Percentiles rank a stretch among this genome's conserved stretches.
These are phyloP conservation scores for Babylonia areolata DNA, from an alignment of 1,140 invertebrate species.

Conservation along the genomic window DNA sequence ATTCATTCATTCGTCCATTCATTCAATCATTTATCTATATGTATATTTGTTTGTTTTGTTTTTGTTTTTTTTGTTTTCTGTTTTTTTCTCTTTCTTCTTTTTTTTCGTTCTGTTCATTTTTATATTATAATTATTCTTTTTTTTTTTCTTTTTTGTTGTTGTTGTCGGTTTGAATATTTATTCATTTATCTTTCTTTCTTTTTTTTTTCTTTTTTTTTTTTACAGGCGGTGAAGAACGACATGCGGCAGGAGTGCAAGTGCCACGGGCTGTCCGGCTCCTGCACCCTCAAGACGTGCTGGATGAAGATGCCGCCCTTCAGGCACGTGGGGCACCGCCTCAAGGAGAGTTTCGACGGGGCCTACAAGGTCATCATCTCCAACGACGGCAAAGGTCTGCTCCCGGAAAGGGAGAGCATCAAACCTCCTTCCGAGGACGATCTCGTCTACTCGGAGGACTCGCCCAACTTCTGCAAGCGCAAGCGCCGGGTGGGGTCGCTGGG, in stretches of 20 bases:
- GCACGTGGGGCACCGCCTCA: slow-evolving; percentile 86
- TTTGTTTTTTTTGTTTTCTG: no score
- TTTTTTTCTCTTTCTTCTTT: no score
- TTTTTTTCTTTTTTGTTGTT: no score
- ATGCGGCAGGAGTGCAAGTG: slow-evolving; percentile 86
- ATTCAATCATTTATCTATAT: no score
- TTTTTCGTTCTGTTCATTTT: no score
- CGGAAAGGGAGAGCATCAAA: slow-evolving; percentile 76
- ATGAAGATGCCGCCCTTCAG: slow-evolving; percentile 90
- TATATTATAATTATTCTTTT: no score
- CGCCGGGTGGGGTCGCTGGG: slow-evolving; percentile 62
- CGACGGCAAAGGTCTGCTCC: slow-evolving; percentile 63
- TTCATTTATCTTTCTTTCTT: no score
- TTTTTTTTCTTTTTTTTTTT: slow-evolving; percentile 35
- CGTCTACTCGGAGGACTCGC: slow-evolving; percentile 90
- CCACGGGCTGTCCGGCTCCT: slow-evolving; percentile 96
- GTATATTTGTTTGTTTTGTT: no score
- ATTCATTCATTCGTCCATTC: no score
- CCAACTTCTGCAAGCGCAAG: slow-evolving; percentile 88
- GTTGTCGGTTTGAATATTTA: no score
- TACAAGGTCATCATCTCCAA: slow-evolving; percentile 81
- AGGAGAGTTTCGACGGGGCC: slow-evolving; percentile 89
- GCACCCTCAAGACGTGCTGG: slow-evolving; percentile 96
- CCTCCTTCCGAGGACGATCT: slow-evolving; percentile 90
- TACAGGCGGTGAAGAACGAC: slow-evolving; percentile 64